Percentiles rank a stretch among this genome's conserved stretches.
phyloP scores from a whole-genome alignment of 2,797 vertebrate genomes.

The Masticophis lateralis region DNA sequence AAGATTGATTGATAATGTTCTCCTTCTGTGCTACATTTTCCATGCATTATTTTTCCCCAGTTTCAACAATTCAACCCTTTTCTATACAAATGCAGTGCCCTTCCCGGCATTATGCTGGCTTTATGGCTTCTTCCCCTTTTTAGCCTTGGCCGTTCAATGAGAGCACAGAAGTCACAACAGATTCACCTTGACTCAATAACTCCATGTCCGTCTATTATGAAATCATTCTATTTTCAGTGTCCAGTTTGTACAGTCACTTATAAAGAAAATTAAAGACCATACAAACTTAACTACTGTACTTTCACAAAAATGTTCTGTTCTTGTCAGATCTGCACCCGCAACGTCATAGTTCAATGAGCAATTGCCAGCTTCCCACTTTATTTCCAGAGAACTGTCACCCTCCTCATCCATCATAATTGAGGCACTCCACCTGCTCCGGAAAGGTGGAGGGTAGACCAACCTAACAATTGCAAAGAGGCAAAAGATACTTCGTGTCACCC shows the following conservation, averaged over 20 bases:
- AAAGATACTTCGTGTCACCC: constrained; percentile 54
- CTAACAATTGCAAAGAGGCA: constrained; percentile 48
- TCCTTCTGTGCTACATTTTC: neutral
- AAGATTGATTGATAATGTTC: neutral
- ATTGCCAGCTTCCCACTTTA: constrained; percentile 35
- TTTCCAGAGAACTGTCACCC: constrained; percentile 59
- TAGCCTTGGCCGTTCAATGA: neutral
- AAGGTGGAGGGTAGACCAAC: constrained; percentile 19
- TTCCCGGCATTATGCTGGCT: neutral
- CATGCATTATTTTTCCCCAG: fast-evolving
- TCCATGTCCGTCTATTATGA: neutral
- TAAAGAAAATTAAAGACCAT: constrained; percentile 38
- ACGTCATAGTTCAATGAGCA: constrained; percentile 59
- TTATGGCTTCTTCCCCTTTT: neutral
- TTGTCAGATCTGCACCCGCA: constrained; percentile 59
- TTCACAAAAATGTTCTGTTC: constrained; percentile 48
- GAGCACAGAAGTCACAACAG: neutral
- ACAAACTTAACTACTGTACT: constrained; percentile 54
- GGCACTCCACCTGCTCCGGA: constrained; percentile 61
- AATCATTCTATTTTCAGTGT: neutral
- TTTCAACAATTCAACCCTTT: neutral
- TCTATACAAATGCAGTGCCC: neutral
- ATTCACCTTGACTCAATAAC: neutral
- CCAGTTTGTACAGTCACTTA: constrained; percentile 23
- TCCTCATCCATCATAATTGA: constrained; percentile 57